Evolutionary conservation across 2,113 vertebrate genomes (phyloP).

Genomic region (Oostethus manadensis): DNA sequence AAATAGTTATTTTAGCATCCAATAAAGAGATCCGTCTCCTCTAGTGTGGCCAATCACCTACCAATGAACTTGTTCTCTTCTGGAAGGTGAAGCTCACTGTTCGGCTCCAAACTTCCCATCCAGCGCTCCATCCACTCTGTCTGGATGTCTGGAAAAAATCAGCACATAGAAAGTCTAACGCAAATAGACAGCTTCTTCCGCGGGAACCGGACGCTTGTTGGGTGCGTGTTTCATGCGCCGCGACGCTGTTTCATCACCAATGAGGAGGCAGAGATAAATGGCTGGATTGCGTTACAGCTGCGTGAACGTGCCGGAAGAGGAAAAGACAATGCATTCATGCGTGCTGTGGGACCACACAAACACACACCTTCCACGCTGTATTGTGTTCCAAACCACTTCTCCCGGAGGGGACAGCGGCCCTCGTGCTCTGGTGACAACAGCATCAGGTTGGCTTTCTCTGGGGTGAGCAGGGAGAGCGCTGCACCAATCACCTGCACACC

Average conservation of each 20-base stretch:
- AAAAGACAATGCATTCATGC: slow-evolving; percentile 20
- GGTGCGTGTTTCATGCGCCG: background rate
- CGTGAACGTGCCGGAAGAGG: slow-evolving; percentile 27
- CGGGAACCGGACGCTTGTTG: background rate
- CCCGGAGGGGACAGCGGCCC: slow-evolving; percentile 82
- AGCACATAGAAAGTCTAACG: background rate
- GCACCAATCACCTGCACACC: slow-evolving; percentile 80
- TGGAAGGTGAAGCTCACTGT: slow-evolving; percentile 84
- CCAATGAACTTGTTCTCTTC: slow-evolving; percentile 94
- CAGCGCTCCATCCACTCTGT: slow-evolving; percentile 81
- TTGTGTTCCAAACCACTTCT: slow-evolving; percentile 95
- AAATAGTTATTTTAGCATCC: too few relatives aligned
- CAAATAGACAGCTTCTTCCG: background rate
- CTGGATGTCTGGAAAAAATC: slow-evolving; percentile 75
- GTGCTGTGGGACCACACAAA: background rate
- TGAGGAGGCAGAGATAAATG: slow-evolving; percentile 42
- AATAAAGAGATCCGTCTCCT: background rate
- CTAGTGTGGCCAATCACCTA: slow-evolving; percentile 56
- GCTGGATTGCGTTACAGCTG: slow-evolving; percentile 68
- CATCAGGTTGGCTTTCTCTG: slow-evolving; percentile 88
- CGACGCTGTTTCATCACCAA: slow-evolving; percentile 9
- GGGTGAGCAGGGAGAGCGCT: slow-evolving; percentile 82
- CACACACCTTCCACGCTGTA: slow-evolving; percentile 87
- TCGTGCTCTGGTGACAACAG: slow-evolving; percentile 90
- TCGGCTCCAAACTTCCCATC: slow-evolving; percentile 80